Base-by-base conservation (phyloP, 2,113 vertebrate species). In the Stomatorhinus ivindoensis region DNA sequence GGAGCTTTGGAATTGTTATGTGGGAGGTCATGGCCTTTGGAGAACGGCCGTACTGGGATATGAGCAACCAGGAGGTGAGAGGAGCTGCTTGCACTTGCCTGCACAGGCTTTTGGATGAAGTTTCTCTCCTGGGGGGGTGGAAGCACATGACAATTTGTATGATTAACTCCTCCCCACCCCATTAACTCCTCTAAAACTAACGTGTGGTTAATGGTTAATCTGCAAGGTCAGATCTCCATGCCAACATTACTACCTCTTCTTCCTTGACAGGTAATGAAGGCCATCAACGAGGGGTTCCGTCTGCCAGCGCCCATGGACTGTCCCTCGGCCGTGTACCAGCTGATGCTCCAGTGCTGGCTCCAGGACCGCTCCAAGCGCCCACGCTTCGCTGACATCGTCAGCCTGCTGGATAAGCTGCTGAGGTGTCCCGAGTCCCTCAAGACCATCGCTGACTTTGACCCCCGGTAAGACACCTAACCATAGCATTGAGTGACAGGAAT, bases 21-120 rank as follows among this genome's bases (percentile, higher is more conserved):
- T 99, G 98, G 98, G 98, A 99, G 92, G 97, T 99, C 93, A 98
- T 99, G 97, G 97, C 98, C 0, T 99, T 96, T 0, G 98, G 98
- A 0, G 98, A 99, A 92, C 93, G 98, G 47, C 98, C 98, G 0
- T 99, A 99, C 95, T 99, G 98, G 98, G 98, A 99, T 92, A 97
- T 99, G 96, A 98, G 97, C 48, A 99, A 99, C 94, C 96, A 96
- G 84, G 96, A 96, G 95, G 96, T 96, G 93, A 44, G 88, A 13
- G n/a, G 61, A n/a, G 10, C 17, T 19, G 0, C 27, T 1, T 0
- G 46, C n/a, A 46, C 27, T 2, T 3, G 1, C 55, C 31, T 61
- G 53, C n/a, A 0, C 1, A 39, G 31, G 31, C 27, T 39, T 76
- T 76, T 35, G 27, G 31, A 76, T 39, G 31, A 76, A 39, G 35